Conservation (phyloP, 2,888 invertebrate species). For the Plagiodera versicolora region DNA sequence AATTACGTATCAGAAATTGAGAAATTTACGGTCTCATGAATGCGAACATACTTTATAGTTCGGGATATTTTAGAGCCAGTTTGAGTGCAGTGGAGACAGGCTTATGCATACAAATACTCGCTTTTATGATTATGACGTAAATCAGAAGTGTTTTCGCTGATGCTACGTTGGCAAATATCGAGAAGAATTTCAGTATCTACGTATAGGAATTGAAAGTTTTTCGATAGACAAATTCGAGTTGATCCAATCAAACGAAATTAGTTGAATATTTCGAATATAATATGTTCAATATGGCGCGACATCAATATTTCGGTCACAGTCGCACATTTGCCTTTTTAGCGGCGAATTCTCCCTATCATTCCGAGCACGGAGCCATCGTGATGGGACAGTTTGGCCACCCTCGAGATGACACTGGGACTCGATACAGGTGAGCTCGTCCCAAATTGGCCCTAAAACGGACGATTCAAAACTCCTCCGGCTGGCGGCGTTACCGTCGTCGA, state of each 20-base stretch:
- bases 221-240: too few species aligned
- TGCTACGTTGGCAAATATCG: neutral
- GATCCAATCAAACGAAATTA: too few species aligned
- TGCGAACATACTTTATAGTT: neutral
- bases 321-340: neutral
- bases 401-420: slow-evolving; percentile 37
- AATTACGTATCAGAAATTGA: neutral
- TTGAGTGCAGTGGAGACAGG: neutral
- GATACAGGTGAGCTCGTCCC: slow-evolving; percentile 39
- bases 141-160: neutral
- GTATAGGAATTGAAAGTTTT: too few species aligned
- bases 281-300: too few species aligned
- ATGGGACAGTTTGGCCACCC: slow-evolving; percentile 38
- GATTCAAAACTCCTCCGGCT: slow-evolving; percentile 33
- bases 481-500: slow-evolving; percentile 30
- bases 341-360: slow-evolving; percentile 25
- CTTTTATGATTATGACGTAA: neutral
- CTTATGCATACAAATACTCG: neutral
- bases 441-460: slow-evolving; percentile 40
- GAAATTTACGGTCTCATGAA: neutral
- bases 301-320: neutral
- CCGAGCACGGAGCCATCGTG: slow-evolving; percentile 34
- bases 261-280: too few species aligned
- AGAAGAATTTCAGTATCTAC: too few species aligned
- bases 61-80: neutral